These are phyloP conservation scores for Episyrphus balteatus DNA, from an alignment of 1,140 invertebrate genomes.

Conservation along the genomic window DNA sequence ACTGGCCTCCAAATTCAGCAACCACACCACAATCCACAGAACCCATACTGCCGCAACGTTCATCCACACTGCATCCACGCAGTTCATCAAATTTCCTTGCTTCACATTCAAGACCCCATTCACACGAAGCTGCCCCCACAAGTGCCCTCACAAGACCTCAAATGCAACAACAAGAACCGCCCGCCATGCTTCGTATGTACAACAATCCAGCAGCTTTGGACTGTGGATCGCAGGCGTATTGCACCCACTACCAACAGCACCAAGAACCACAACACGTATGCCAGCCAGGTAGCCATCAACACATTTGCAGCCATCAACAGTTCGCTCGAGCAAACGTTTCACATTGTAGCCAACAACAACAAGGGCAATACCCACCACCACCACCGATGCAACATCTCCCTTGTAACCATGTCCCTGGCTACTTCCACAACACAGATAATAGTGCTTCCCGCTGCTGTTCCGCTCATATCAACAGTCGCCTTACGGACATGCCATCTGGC, in stretches of 20 bases:
- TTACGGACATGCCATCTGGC: no score
- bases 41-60: no score
- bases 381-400: conserved; percentile 4
- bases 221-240: neutral
- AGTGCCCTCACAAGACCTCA: no score
- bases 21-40: no score
- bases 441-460: neutral
- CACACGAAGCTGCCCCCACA: no score
- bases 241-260: neutral
- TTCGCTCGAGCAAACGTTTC: neutral
- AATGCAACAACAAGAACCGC: no score
- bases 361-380: neutral
- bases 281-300: neutral
- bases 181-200: no score
- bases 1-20: neutral
- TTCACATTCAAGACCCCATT: no score
- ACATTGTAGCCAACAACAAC: neutral
- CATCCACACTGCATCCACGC: no score
- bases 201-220: neutral
- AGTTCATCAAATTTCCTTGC: no score
- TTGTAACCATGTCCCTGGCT: conserved; percentile 13
- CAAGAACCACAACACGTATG: neutral
- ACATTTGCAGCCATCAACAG: neutral
- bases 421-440: conserved; percentile 16
- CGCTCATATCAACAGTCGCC: neutral